Percentiles rank a stretch among this genome's conserved stretches.
Conservation (phyloP, 2,888 invertebrate species). For the Aricia artaxerxes region DNA sequence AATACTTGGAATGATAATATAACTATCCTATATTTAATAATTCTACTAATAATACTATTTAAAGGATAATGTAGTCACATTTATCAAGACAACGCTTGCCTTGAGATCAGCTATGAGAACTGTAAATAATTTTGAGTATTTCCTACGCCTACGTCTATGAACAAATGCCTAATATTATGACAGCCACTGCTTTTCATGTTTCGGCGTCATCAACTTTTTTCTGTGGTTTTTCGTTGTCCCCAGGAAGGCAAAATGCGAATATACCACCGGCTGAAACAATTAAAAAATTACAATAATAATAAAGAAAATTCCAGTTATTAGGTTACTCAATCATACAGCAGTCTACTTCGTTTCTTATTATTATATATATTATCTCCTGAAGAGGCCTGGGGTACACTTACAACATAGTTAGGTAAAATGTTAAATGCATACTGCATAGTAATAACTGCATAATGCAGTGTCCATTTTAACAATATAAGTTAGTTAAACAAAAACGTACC, state of each 20-base stretch:
- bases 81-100: background rate
- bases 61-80: background rate
- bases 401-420: no score
- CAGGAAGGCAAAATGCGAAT: background rate
- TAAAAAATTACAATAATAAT: background rate
- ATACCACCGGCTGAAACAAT: slow-evolving; percentile 21
- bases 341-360: no score
- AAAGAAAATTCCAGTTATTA: no score
- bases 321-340: no score
- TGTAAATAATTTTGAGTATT: background rate
- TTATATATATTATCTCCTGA: no score
- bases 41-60: background rate
- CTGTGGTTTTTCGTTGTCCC: background rate
- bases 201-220: background rate
- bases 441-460: no score
- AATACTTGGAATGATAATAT: background rate
- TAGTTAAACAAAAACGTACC: slow-evolving; percentile 54
- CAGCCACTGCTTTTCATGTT: background rate
- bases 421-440: no score
- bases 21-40: background rate
- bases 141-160: background rate
- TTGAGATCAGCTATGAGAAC: background rate
- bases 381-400: no score
- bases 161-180: background rate
- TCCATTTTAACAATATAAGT: background rate